These are phyloP conservation scores for Aromia moschata DNA, from an alignment of 2,888 invertebrate species.

Conservation along the genomic window DNA sequence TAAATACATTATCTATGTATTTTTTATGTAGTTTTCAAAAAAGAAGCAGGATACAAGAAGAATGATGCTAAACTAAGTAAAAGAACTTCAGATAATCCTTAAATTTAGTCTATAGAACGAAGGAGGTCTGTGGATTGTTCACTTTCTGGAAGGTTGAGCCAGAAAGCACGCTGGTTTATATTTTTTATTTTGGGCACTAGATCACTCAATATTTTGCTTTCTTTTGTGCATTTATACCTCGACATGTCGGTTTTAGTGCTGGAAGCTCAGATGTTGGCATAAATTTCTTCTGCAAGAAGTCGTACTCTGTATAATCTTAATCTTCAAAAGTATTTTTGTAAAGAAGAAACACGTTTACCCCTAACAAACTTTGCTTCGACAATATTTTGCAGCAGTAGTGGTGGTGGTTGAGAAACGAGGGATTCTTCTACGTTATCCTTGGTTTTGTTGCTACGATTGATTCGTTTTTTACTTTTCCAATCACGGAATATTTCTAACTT, in stretches of 20 bases:
- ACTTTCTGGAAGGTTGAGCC: neutral
- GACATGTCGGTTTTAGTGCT: neutral
- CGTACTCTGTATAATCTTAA: neutral
- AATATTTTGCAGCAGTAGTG: slow-evolving; percentile 7
- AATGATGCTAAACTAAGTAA: neutral
- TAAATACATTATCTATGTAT: no score
- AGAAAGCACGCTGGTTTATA: neutral
- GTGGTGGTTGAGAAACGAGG: neutral
- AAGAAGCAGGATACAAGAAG: neutral
- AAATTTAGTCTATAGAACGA: neutral
- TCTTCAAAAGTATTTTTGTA: neutral
- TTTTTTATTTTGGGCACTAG: neutral
- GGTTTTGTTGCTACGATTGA: neutral
- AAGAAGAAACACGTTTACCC: neutral
- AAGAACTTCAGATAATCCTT: neutral
- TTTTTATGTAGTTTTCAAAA: neutral
- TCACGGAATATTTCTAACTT: slow-evolving; percentile 2
- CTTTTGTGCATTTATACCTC: neutral
- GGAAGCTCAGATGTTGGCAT: neutral
- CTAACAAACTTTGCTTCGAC: slow-evolving; percentile 3
- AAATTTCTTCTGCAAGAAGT: neutral
- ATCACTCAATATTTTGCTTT: neutral
- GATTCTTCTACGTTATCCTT: neutral
- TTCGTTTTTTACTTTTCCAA: slow-evolving; percentile 4
- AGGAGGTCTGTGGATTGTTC: neutral